Evolutionary conservation across 2,888 invertebrate genomes (phyloP).

Genomic region (Mantis religiosa): DNA sequence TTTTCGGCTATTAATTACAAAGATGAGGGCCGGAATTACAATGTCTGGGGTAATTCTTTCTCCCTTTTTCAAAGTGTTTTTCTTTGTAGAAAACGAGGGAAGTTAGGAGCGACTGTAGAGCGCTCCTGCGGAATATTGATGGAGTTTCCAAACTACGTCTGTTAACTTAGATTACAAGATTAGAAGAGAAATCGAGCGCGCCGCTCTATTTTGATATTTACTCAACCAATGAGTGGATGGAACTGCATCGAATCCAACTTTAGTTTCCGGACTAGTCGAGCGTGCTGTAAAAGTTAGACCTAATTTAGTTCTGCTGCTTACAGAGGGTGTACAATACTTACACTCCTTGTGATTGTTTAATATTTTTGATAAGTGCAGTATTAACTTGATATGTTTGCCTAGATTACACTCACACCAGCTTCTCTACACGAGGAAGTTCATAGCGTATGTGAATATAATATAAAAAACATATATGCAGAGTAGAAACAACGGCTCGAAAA

Average conservation of each 20-base stretch:
- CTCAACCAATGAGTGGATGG: background rate
- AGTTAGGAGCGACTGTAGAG: background rate
- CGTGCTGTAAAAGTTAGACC: background rate
- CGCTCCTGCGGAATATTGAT: background rate
- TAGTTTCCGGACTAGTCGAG: background rate
- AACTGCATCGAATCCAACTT: background rate
- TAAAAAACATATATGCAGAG: no score
- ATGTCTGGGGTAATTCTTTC: background rate
- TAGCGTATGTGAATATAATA: no score
- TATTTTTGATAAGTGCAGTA: no score
- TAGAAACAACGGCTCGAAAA: no score
- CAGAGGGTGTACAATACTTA: background rate
- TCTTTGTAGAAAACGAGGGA: background rate
- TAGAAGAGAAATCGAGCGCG: background rate
- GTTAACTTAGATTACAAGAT: background rate
- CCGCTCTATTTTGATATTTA: background rate
- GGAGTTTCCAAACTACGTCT: background rate
- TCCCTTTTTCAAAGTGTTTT: background rate
- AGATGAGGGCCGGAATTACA: background rate
- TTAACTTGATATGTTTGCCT: no score
- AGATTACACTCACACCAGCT: no score
- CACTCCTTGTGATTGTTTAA: background rate
- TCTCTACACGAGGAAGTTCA: no score
- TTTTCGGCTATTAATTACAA: background rate
- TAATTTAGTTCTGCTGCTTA: background rate